Conservation (phyloP, 2,888 invertebrate species). For the Papilio demoleus region DNA sequence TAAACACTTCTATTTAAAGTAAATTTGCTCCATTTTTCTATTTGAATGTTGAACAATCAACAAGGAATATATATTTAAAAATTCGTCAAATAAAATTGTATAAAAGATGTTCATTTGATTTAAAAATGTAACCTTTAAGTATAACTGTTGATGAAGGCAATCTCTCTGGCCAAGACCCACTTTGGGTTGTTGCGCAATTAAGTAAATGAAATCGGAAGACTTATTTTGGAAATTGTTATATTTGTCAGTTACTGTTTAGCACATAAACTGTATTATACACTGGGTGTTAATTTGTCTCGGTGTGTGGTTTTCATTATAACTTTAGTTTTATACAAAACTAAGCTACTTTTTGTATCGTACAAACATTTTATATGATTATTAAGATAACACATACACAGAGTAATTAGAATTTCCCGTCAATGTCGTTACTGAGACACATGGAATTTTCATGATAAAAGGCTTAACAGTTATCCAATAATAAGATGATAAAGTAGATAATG, state of each 20-base stretch:
- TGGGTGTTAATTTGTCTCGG: background rate
- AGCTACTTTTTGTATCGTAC: background rate
- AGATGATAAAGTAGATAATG: constrained; percentile 2
- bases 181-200: too few species aligned
- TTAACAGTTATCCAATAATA: constrained; percentile 5
- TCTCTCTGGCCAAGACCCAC: too few species aligned
- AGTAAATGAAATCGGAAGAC: background rate
- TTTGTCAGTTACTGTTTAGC: background rate
- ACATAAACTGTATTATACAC: background rate
- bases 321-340: background rate
- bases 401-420: background rate
- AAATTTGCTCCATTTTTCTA: background rate
- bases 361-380: background rate
- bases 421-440: background rate
- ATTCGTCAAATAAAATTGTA: too few species aligned
- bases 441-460: constrained; percentile 1
- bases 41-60: background rate
- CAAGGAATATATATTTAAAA: too few species aligned
- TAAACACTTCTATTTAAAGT: background rate
- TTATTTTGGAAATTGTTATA: background rate
- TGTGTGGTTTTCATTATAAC: background rate
- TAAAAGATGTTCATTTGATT: too few species aligned
- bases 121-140: too few species aligned
- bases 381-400: background rate
- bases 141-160: too few species aligned